phyloP scores from a whole-genome alignment of 2,113 vertebrate species.

The Xenopus tropicalis region DNA sequence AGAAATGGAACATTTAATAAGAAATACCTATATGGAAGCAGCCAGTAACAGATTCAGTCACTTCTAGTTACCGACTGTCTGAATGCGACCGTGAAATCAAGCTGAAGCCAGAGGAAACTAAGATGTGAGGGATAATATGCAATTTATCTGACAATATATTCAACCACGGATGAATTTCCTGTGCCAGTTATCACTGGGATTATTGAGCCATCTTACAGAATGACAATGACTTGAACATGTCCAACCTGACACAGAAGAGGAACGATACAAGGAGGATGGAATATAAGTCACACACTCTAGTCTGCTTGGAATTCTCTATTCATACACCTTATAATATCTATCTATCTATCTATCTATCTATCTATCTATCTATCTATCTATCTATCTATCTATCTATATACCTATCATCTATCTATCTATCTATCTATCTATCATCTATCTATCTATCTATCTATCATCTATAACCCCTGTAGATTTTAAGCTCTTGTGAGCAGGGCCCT shows the following conservation, averaged over 20 bases:
- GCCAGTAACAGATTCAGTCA: slow-evolving; percentile 22
- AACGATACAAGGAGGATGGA: too few relatives aligned
- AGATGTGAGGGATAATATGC: slow-evolving; percentile 32
- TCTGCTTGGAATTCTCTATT: too few relatives aligned
- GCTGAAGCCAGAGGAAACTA: slow-evolving; percentile 27
- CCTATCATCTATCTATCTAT: too few relatives aligned
- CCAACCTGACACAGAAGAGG: neutral
- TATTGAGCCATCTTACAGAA: slow-evolving; percentile 21
- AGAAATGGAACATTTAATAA: slow-evolving; percentile 1
- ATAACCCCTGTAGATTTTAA: too few relatives aligned
- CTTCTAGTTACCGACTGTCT: slow-evolving; percentile 22
- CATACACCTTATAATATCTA: too few relatives aligned
- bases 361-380: too few relatives aligned
- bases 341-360: too few relatives aligned
- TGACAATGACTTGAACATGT: slow-evolving; percentile 14
- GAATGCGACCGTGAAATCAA: slow-evolving; percentile 24
- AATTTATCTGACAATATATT: slow-evolving; percentile 30
- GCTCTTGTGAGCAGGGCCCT: too few relatives aligned
- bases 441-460: too few relatives aligned
- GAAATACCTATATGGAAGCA: slow-evolving; percentile 3
- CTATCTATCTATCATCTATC: too few relatives aligned
- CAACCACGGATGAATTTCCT: slow-evolving; percentile 20
- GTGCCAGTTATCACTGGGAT: slow-evolving; percentile 3
- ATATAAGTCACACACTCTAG: too few relatives aligned
- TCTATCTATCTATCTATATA: too few relatives aligned